Conservation (phyloP, 1,140 invertebrate genomes). For the Latrodectus geometricus region DNA sequence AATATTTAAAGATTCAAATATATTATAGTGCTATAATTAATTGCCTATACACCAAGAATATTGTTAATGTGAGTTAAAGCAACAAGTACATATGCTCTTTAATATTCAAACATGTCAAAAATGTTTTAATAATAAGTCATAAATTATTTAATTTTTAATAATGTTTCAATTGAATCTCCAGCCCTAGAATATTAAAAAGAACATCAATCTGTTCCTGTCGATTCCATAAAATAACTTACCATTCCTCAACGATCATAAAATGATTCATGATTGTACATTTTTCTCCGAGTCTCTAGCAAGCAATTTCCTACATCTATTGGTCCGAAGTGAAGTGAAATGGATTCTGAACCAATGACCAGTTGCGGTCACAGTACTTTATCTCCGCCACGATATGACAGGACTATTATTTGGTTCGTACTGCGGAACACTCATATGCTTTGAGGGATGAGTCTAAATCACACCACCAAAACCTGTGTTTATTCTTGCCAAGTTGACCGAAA, state of each 20-base stretch:
- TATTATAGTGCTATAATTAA: too few relatives aligned
- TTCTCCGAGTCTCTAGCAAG: neutral
- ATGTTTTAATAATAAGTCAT: too few relatives aligned
- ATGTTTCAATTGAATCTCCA: too few relatives aligned
- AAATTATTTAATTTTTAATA: too few relatives aligned
- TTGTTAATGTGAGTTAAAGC: too few relatives aligned
- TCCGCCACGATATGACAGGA: constrained; percentile 19
- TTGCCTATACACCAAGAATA: too few relatives aligned
- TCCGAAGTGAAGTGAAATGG: constrained; percentile 26
- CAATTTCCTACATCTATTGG: constrained; percentile 41
- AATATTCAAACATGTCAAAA: too few relatives aligned
- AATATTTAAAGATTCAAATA: too few relatives aligned
- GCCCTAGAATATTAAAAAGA: too few relatives aligned
- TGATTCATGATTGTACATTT: neutral
- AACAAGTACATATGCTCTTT: too few relatives aligned
- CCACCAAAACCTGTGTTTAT: constrained; percentile 34
- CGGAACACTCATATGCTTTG: neutral
- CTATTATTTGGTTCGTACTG: constrained; percentile 33
- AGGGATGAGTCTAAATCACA: constrained; percentile 12
- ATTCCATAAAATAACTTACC: too few relatives aligned
- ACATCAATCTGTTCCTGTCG: too few relatives aligned
- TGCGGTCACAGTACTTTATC: constrained; percentile 42
- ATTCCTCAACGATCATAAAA: neutral
- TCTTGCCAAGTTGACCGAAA: constrained; percentile 17
- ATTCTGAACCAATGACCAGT: constrained; percentile 42